phyloP scores from a whole-genome alignment of 1,140 invertebrate species.

The Nixonia krombeini region DNA sequence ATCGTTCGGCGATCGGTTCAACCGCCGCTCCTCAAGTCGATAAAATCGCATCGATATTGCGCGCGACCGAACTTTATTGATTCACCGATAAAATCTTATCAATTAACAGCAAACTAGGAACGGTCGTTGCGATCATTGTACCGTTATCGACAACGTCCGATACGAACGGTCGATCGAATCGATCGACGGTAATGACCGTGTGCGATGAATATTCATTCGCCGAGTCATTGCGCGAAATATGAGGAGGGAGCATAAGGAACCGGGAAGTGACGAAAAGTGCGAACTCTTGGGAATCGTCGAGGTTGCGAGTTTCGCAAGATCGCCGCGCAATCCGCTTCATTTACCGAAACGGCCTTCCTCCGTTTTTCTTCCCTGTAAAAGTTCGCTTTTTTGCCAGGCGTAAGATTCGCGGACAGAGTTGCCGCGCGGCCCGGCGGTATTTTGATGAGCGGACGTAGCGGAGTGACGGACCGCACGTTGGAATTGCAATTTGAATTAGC shows the following conservation, averaged over 20 bases:
- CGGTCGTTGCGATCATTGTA: too few species aligned
- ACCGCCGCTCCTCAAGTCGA: neutral
- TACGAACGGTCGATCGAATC: neutral
- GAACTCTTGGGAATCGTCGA: neutral
- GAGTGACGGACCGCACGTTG: slow-evolving; percentile 37
- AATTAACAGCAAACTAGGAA: too few species aligned
- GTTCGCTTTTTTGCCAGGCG: slow-evolving; percentile 55
- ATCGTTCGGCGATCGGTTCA: slow-evolving; percentile 19
- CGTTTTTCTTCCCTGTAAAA: slow-evolving; percentile 55
- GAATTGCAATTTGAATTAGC: slow-evolving; percentile 71
- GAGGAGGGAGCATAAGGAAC: neutral
- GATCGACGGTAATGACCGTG: too few species aligned
- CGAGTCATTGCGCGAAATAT: neutral
- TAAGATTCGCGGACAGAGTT: slow-evolving; percentile 28
- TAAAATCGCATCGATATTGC: too few species aligned
- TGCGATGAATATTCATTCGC: too few species aligned
- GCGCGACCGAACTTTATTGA: too few species aligned
- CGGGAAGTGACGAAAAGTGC: neutral
- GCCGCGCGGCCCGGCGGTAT: slow-evolving; percentile 62
- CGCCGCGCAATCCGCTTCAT: slow-evolving; percentile 29
- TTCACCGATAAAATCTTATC: too few species aligned
- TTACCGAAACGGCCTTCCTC: slow-evolving; percentile 26
- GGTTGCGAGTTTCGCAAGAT: slow-evolving; percentile 5
- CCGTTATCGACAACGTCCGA: too few species aligned
- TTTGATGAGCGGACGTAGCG: slow-evolving; percentile 61